Evolutionary conservation across 2,888 invertebrate genomes (phyloP).

Genomic region (Plebejus argus): DNA sequence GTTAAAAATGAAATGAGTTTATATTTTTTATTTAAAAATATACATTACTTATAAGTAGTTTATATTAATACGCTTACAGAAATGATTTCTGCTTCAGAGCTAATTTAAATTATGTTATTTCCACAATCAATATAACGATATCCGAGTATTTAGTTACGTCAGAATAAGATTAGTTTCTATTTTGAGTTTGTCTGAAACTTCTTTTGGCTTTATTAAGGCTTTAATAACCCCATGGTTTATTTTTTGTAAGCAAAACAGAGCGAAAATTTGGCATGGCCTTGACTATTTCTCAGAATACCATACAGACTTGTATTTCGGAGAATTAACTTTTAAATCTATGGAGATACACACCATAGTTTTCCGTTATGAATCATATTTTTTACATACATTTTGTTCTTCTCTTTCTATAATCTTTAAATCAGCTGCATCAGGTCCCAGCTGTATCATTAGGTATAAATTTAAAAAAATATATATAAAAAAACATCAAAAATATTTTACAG

Average conservation of each 20-base stretch:
- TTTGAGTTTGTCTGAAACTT: neutral
- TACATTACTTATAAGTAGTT: too few relatives aligned
- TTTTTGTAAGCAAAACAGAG: neutral
- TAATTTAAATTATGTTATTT: neutral
- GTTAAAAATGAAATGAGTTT: too few relatives aligned
- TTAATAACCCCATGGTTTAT: neutral
- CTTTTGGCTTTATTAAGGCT: neutral
- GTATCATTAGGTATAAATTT: too few relatives aligned
- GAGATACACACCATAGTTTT: slow-evolving; percentile 1
- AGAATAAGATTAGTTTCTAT: too few relatives aligned
- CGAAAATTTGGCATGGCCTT: neutral
- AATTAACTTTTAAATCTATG: neutral
- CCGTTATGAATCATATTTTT: neutral
- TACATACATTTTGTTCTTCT: too few relatives aligned
- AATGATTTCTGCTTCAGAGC: neutral
- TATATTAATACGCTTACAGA: neutral
- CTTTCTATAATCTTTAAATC: too few relatives aligned
- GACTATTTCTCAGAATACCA: neutral
- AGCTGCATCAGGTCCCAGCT: too few relatives aligned
- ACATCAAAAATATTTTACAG: neutral
- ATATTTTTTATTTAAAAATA: too few relatives aligned
- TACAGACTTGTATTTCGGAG: neutral
- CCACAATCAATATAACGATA: neutral
- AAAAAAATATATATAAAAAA: too few relatives aligned
- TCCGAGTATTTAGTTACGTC: neutral